Evolutionary conservation across 1,140 invertebrate species (phyloP), one percentile per base, ranked within the genome.

Genomic region (Contarinia nasturtii): DNA sequence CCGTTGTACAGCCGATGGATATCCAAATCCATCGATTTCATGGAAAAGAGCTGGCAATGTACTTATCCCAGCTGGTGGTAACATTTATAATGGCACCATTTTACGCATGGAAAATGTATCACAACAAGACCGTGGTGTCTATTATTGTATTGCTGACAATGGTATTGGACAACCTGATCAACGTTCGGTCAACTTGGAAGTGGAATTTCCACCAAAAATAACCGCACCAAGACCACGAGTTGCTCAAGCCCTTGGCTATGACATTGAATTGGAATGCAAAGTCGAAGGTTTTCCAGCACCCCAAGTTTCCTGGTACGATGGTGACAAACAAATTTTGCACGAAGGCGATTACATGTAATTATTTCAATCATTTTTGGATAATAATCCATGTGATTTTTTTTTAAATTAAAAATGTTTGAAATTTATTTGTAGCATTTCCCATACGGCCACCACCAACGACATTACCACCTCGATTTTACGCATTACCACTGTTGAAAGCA

Each of bases 111-210:
- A 69, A 22, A 22, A 60, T 0, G 74, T 80, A 34, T 70, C 68
- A 15, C 85, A 85, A 54, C 75, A 85, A 57, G 84, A 90, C 59
- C 68, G 84, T 44, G 87, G 86, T 4, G 82, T 79, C 0, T 91
- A 90, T 60, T 86, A 83, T 52, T 93, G 89, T 58, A 77, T 87
- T 12, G 86, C 86, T 33, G 79, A 89, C 58, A 91, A 92, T 61
- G 80, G 73, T 37, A 81, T 87, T 22, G 83, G 86, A 2, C 72
- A 74, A 52, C 81, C 80, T 17, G 74, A 79, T 15, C 64, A 74
- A 46, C 65, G 81, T 52, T 79, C 85, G 55, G 77, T 87, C 52
- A 78, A 78, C 15, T 71, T 88, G 0, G 83, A 86, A 64, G 79
- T 86, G n/a, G 81, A 86, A 67, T 83, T 82, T 57, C 63, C 77